A percentile compares a stretch with the other conserved stretches of the same genome.
phyloP scores from a whole-genome alignment of 1,140 invertebrate species.

The Apis florea region DNA sequence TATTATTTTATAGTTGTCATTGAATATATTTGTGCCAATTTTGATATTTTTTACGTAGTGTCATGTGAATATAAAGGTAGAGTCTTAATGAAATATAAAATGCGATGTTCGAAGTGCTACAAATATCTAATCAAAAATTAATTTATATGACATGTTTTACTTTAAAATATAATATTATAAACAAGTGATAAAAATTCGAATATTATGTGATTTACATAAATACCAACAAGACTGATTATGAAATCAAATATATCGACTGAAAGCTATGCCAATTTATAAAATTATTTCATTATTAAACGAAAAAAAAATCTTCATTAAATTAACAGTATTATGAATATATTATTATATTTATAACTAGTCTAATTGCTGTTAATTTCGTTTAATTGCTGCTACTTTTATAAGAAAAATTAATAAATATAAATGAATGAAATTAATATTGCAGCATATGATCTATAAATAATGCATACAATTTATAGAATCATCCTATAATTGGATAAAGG shows the following conservation, averaged over 20 bases:
- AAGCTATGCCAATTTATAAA: not conserved
- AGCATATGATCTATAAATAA: not conserved
- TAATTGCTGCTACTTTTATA: not conserved
- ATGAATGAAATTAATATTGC: not conserved
- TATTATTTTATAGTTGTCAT: conserved; percentile 23
- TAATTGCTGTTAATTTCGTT: no score
- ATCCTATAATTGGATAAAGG: not conserved
- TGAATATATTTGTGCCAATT: conserved; percentile 30
- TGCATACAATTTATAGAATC: conserved; percentile 2
- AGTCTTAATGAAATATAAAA: not conserved
- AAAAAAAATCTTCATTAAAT: not conserved
- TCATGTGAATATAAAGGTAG: conserved; percentile 21
- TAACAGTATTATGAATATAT: conserved; percentile 29
- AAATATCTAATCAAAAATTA: not conserved
- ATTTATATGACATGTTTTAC: conserved; percentile 6
- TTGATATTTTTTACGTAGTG: conserved; percentile 10
- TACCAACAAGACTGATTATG: conserved; percentile 15
- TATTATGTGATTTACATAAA: conserved; percentile 16
- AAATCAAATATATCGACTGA: conserved; percentile 10
- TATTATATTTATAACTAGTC: not conserved
- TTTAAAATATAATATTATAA: not conserved
- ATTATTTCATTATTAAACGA: not conserved
- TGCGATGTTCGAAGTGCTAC: not conserved
- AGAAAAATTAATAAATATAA: not conserved
- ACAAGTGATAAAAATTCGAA: conserved; percentile 12